phyloP scores from a whole-genome alignment of 2,113 vertebrate genomes.

The Hyperoodon ampullatus region DNA sequence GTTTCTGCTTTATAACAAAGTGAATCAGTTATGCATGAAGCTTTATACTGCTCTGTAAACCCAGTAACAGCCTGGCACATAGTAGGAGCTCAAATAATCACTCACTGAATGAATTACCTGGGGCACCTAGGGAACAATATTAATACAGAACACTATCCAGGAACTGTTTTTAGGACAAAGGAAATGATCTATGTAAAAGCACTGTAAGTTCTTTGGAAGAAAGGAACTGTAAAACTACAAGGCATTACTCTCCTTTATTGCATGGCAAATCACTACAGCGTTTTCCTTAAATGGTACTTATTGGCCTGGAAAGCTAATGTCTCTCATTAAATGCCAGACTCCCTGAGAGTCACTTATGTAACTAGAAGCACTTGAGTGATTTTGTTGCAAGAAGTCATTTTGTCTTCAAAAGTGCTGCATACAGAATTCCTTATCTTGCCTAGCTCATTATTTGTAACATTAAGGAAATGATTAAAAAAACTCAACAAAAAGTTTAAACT shows the following conservation, averaged over 20 bases:
- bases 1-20: too few species aligned
- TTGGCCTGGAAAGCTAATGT: constrained; percentile 45
- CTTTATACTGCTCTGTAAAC: neutral
- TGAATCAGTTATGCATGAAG: too few species aligned
- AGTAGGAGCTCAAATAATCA: neutral
- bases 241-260: neutral
- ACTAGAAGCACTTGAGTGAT: constrained; percentile 1
- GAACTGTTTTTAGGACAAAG: neutral
- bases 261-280: neutral
- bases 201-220: neutral
- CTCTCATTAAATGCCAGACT: neutral
- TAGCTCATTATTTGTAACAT: constrained; percentile 4
- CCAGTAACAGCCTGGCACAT: neutral
- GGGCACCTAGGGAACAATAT: neutral
- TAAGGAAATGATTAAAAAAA: neutral
- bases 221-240: neutral
- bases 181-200: neutral
- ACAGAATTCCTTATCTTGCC: constrained; percentile 7
- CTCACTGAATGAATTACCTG: neutral
- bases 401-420: constrained; percentile 20
- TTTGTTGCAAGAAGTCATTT: constrained; percentile 45
- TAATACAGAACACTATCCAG: neutral
- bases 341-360: constrained; percentile 43
- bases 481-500: neutral
- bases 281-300: constrained; percentile 16